phyloP scores from a whole-genome alignment of 1,140 invertebrate genomes.

The Megalopta genalis region DNA sequence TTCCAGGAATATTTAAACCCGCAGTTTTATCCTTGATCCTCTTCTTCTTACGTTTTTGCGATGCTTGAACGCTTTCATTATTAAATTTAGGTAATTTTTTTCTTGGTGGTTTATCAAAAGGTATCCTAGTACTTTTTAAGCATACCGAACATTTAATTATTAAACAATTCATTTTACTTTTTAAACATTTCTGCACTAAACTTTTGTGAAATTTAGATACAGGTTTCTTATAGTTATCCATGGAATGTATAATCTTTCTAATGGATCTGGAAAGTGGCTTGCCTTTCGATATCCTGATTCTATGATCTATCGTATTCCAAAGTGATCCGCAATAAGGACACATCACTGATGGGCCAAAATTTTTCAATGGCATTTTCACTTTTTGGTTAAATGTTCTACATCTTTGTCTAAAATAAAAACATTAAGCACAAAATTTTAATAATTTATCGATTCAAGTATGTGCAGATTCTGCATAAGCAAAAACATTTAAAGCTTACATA shows the following conservation, averaged over 20 bases:
- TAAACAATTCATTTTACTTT: slow-evolving; percentile 69
- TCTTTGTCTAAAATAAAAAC: slow-evolving; percentile 60
- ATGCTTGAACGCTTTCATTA: background rate
- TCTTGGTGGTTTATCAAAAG: slow-evolving; percentile 65
- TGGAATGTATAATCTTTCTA: slow-evolving; percentile 53
- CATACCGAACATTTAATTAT: slow-evolving; percentile 71
- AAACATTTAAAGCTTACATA: slow-evolving; percentile 61
- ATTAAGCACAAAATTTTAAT: slow-evolving; percentile 5
- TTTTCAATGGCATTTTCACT: slow-evolving; percentile 62
- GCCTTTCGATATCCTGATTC: slow-evolving; percentile 60
- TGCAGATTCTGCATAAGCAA: slow-evolving; percentile 21
- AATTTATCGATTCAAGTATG: slow-evolving; percentile 13
- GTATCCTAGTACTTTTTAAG: slow-evolving; percentile 58
- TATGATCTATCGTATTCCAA: slow-evolving; percentile 66
- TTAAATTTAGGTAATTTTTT: slow-evolving; percentile 22
- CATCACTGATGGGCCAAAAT: slow-evolving; percentile 68
- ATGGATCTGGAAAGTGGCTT: slow-evolving; percentile 61
- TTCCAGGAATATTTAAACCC: slow-evolving; percentile 69
- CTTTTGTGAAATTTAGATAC: slow-evolving; percentile 62
- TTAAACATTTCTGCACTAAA: slow-evolving; percentile 64
- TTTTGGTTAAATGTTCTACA: slow-evolving; percentile 50
- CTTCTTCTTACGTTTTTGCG: slow-evolving; percentile 66
- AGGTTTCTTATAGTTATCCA: slow-evolving; percentile 32
- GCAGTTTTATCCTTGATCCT: slow-evolving; percentile 72
- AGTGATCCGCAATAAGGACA: slow-evolving; percentile 73